Evolutionary conservation across 2,113 vertebrate species (phyloP).

Genomic region (Thunnus maccoyii): DNA sequence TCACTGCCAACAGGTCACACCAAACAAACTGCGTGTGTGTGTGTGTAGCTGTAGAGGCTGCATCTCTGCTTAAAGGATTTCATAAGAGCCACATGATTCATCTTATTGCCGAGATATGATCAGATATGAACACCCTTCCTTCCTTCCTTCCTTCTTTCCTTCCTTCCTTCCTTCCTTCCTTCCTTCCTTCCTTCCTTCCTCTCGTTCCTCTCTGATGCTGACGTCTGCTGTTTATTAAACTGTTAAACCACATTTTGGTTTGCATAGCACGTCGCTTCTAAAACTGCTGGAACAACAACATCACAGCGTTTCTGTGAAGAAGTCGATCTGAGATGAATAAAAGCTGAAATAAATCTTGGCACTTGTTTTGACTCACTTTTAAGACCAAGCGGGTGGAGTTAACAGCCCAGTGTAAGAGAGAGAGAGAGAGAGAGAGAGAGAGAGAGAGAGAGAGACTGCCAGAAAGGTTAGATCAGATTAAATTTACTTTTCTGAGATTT

Average conservation of each 20-base stretch:
- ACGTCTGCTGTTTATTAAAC: constrained; percentile 9
- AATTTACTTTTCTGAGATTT: not conserved
- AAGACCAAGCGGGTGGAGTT: constrained; percentile 20
- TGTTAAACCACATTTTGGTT: constrained; percentile 3
- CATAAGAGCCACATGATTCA: not conserved
- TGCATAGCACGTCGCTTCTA: not conserved
- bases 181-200: not conserved
- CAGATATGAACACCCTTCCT: not conserved
- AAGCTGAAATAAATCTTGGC: constrained; percentile 3
- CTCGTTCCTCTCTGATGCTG: not conserved
- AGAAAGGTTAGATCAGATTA: not conserved
- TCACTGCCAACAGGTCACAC: too few relatives aligned
- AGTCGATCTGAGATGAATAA: constrained; percentile 3
- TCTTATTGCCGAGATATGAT: not conserved
- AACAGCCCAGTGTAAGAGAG: not conserved
- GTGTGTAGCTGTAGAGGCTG: not conserved
- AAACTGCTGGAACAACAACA: not conserved
- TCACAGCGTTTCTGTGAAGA: not conserved
- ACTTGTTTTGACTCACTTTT: not conserved
- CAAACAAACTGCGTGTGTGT: not conserved
- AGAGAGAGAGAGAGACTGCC: not conserved
- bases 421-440: not conserved
- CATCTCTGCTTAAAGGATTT: not conserved
- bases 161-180: too few relatives aligned
- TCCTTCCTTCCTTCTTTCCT: not conserved